These are phyloP conservation scores for Chalcis sispes DNA, from an alignment of 2,888 invertebrate species.

Conservation along the genomic window DNA sequence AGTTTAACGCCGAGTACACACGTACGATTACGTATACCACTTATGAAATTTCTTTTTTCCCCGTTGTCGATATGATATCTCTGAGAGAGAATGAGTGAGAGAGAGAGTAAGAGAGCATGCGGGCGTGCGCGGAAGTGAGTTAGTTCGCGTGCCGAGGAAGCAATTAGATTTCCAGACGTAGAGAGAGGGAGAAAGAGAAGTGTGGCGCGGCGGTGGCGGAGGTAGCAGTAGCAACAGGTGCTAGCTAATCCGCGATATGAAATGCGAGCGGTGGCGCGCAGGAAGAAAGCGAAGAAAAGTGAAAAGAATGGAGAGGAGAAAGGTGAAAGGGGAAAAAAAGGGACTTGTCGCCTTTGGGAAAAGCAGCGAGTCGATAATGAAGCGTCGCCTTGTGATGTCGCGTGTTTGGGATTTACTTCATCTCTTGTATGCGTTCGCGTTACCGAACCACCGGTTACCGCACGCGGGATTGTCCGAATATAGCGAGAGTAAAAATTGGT, in stretches of 20 bases:
- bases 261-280: conserved; percentile 46
- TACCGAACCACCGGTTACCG: too few species aligned
- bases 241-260: conserved; percentile 58
- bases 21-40: not conserved
- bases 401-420: not conserved
- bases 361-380: conserved; percentile 42
- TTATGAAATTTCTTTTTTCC: conserved; percentile 16
- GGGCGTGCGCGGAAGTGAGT: conserved; percentile 3
- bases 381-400: conserved; percentile 17
- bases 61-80: conserved; percentile 7
- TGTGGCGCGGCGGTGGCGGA: not conserved
- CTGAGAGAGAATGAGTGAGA: too few species aligned
- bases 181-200: conserved; percentile 12
- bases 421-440: not conserved
- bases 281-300: conserved; percentile 51
- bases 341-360: not conserved
- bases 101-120: too few species aligned
- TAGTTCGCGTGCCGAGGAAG: conserved; percentile 49
- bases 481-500: too few species aligned
- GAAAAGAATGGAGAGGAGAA: conserved; percentile 33
- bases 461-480: too few species aligned
- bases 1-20: not conserved
- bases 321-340: conserved; percentile 2
- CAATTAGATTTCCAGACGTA: conserved; percentile 55
- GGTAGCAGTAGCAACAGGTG: conserved; percentile 58